These are phyloP conservation scores for Scaptodrosophila lebanonensis DNA, from an alignment of 1,140 invertebrate genomes.

Conservation along the genomic window DNA sequence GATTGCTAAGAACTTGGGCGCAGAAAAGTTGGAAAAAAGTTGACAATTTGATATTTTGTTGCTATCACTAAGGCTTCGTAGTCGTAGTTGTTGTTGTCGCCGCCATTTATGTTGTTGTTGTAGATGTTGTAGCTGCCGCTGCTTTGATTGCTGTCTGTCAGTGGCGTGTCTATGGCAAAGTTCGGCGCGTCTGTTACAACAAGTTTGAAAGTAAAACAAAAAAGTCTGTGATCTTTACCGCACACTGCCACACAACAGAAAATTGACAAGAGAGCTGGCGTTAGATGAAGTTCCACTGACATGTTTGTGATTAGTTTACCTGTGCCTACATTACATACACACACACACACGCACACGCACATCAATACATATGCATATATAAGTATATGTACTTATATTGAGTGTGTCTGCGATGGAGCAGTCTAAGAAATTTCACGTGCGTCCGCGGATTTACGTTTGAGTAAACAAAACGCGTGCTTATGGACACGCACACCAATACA, in stretches of 20 bases:
- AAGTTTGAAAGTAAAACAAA: slow-evolving; percentile 22
- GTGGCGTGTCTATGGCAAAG: slow-evolving; percentile 8
- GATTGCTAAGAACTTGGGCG: too few relatives aligned
- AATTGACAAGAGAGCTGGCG: slow-evolving; percentile 45
- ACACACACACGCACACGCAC: too few relatives aligned
- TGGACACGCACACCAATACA: not conserved
- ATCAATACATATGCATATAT: too few relatives aligned
- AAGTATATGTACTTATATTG: too few relatives aligned
- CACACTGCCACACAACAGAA: slow-evolving; percentile 13
- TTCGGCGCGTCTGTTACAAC: slow-evolving; percentile 20
- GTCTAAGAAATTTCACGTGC: slow-evolving; percentile 48
- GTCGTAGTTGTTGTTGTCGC: not conserved
- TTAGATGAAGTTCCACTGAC: slow-evolving; percentile 15
- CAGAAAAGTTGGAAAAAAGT: too few relatives aligned
- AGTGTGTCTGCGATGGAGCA: too few relatives aligned
- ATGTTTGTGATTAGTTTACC: slow-evolving; percentile 39
- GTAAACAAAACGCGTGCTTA: slow-evolving; percentile 49
- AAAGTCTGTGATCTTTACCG: slow-evolving; percentile 31
- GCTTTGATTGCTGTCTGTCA: slow-evolving; percentile 42
- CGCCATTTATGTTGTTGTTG: not conserved
- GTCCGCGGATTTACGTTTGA: slow-evolving; percentile 69
- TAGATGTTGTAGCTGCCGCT: not conserved
- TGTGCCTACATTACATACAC: slow-evolving; percentile 15
- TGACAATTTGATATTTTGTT: slow-evolving; percentile 64
- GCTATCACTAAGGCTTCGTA: slow-evolving; percentile 11